Conservation (phyloP, 2,113 vertebrate genomes). For the Gnathonemus longibarbis region DNA sequence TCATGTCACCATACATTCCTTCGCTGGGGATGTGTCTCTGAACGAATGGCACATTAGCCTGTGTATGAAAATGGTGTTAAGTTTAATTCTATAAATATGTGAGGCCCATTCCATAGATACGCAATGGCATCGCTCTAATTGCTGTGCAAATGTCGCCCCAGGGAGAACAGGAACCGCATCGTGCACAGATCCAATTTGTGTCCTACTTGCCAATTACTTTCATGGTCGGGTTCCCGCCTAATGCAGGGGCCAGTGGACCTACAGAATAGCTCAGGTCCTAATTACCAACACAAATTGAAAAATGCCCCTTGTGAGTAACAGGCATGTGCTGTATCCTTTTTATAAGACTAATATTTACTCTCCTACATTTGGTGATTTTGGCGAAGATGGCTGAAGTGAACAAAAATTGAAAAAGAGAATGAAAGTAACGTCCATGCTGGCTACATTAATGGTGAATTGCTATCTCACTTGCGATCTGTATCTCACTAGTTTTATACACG, state of each 20-base stretch:
- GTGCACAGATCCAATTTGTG: conserved; percentile 65
- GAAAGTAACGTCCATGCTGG: background rate
- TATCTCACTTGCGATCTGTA: too few relatives aligned
- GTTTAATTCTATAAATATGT: background rate
- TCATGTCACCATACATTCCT: background rate
- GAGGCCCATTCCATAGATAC: conserved; percentile 29
- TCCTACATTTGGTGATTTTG: conserved; percentile 39
- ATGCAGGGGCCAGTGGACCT: conserved; percentile 63
- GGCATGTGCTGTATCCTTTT: conserved; percentile 31
- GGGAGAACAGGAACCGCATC: conserved; percentile 54
- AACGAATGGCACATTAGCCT: conserved; percentile 24
- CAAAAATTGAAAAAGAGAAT: conserved; percentile 15
- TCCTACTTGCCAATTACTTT: conserved; percentile 65
- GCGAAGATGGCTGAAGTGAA: conserved; percentile 30
- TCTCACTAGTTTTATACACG: background rate
- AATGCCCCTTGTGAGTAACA: conserved; percentile 41
- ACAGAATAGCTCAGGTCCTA: conserved; percentile 52
- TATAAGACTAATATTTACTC: conserved; percentile 43
- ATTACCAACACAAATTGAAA: conserved; percentile 62
- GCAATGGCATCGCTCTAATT: conserved; percentile 56
- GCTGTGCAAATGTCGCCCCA: conserved; percentile 55
- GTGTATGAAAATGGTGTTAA: conserved; percentile 35
- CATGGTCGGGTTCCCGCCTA: conserved; percentile 59
- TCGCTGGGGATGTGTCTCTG: conserved; percentile 35
- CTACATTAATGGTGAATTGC: background rate